phyloP scores from a whole-genome alignment of 2,888 invertebrate species.

The Hemistola chrysoprasaria region DNA sequence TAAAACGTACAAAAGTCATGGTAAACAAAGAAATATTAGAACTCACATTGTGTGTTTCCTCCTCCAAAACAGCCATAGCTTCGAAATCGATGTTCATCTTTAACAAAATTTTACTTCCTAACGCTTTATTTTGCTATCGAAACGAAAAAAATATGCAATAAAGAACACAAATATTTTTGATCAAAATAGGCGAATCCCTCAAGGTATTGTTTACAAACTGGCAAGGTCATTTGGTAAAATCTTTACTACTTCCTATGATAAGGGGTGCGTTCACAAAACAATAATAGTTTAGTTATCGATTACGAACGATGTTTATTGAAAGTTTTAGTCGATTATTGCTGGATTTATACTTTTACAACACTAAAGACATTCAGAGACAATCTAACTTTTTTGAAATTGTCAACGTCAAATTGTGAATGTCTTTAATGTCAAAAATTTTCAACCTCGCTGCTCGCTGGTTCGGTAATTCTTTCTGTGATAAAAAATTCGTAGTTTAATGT shows the following conservation, averaged over 20 bases:
- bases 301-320: neutral
- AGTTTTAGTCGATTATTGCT: neutral
- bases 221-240: conserved; percentile 87
- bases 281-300: conserved; percentile 35
- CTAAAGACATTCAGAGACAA: conserved; percentile 29
- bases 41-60: conserved; percentile 84
- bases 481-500: conserved; percentile 58
- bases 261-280: conserved; percentile 40
- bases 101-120: conserved; percentile 18
- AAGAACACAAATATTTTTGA: conserved; percentile 69
- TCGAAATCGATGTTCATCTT: conserved; percentile 83
- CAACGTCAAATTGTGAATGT: conserved; percentile 7
- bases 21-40: conserved; percentile 49
- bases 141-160: conserved; percentile 66
- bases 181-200: conserved; percentile 67
- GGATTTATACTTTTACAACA: conserved; percentile 22
- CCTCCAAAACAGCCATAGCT: conserved; percentile 84
- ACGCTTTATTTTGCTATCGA: conserved; percentile 49
- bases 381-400: conserved; percentile 3
- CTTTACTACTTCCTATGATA: conserved; percentile 61
- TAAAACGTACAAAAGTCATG: conserved; percentile 10
- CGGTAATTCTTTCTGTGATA: conserved; percentile 61
- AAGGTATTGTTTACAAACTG: conserved; percentile 90
- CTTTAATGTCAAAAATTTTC: conserved; percentile 43
- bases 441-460: conserved; percentile 44